Evolutionary conservation across 2,888 invertebrate genomes (phyloP), one percentile per base, ranked within the genome.

Genomic region (Dioctria rufipes): DNA sequence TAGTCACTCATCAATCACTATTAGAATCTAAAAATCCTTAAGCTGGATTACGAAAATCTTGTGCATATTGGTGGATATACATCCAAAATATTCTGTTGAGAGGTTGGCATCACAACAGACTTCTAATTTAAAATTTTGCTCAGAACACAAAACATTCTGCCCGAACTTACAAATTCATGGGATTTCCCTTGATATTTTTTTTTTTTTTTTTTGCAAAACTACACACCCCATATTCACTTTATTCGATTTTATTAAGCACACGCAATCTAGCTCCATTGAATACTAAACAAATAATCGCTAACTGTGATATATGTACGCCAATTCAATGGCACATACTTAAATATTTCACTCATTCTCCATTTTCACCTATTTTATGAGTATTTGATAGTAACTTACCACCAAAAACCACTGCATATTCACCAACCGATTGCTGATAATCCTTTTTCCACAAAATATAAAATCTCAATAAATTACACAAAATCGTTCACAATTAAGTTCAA

Each of bases 381-480:
- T 5, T 42, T 9, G 54, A 54, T 5, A 58, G 13, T 9, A 67
- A 82, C 82, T 82, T 80, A 82, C 82, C 82, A 82, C 80, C 9
- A 82, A 78, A 78, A 78, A 73, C 43, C 78, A 80, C 78, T 78
- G 69, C 82, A 82, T 82, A 25, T 39, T 81, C 40, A 37, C 51
- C 5, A 25, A 25, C 25, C 5, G 37, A n/a, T 42, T 79, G 3
- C 73, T 61, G 63, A 13, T 37, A 81, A 69, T 43, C 69, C 60
- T 13, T 46, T 69, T 61, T 13, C 13, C 8, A 46, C 8, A 2
- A 46, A 8, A 8, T 46, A 46, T 6, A 5, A 5, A 8, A 46
- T 46, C 46, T 5, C 8, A 46, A 8, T 2, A 46, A 46, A 46
- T 8, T 46, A 8, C 46, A 46, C 5, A 46, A 46, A 46, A 46